Evolutionary conservation across 1,140 invertebrate genomes (phyloP).

Genomic region (Spodoptera frugiperda): DNA sequence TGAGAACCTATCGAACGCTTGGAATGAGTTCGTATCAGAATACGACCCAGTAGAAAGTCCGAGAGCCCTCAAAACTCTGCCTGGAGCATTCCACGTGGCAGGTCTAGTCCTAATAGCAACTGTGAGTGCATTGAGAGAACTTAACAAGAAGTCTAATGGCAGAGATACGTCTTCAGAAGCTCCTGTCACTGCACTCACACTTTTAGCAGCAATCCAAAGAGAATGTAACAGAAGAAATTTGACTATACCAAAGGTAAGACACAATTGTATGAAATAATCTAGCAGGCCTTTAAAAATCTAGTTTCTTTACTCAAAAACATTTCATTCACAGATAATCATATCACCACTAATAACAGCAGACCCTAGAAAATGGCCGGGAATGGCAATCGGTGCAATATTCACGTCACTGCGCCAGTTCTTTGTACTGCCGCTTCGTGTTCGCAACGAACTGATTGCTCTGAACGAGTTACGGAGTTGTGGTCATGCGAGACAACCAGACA

Average conservation of each 20-base stretch:
- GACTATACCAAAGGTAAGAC: conserved; percentile 75
- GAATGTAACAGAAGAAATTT: conserved; percentile 83
- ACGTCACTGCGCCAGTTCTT: conserved; percentile 59
- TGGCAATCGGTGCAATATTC: conserved; percentile 56
- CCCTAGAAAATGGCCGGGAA: conserved; percentile 79
- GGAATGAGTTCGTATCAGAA: conserved; percentile 92
- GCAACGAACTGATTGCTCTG: conserved; percentile 73
- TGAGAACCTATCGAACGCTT: conserved; percentile 90
- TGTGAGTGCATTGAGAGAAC: conserved; percentile 87
- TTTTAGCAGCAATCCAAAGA: conserved; percentile 74
- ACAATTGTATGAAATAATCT: not conserved
- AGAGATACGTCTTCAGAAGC: conserved; percentile 54
- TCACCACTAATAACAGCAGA: conserved; percentile 79
- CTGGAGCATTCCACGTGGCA: conserved; percentile 87
- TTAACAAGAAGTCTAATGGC: conserved; percentile 72
- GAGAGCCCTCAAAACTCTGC: conserved; percentile 87
- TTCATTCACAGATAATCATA: conserved; percentile 65
- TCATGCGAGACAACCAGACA: conserved; percentile 66
- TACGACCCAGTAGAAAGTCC: conserved; percentile 92
- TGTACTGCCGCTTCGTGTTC: conserved; percentile 64
- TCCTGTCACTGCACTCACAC: conserved; percentile 61
- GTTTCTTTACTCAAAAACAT: not conserved
- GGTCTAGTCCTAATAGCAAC: conserved; percentile 87
- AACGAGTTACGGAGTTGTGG: conserved; percentile 69
- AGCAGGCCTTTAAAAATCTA: too few relatives aligned